Evolutionary conservation across 2,888 invertebrate genomes (phyloP), one percentile per base, ranked within the genome.

Genomic region (Pyralis farinalis): DNA sequence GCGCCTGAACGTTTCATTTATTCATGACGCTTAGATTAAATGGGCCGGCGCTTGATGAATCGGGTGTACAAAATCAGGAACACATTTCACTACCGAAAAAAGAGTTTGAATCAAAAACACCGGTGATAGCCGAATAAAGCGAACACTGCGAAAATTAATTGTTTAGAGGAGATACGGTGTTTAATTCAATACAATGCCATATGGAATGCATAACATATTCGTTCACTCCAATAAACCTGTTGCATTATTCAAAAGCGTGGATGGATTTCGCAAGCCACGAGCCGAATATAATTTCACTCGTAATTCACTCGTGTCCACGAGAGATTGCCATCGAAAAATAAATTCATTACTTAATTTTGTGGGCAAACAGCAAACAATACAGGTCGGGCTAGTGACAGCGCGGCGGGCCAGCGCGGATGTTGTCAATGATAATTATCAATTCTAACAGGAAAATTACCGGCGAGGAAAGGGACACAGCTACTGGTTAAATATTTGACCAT

Each of bases 241-340:
- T 85, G 76, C 78, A 84, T 86, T 79, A 84, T 85, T 83, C 82
- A 85, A 78, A 78, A 79, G 73, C 67, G 65, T 61, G 70, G 69
- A 76, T 77, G 75, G 73, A 75, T 75, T 76, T 76, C 66, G 73
- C 65, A 70, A 65, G 62, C 63, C 63, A 63, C 61, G 58, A 57
- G 56, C 62, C 63, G 64, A 74, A 73, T 82, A 80, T 71, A 79
- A 83, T 80, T 84, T 79, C 61, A 67, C 62, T 63, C 67, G 73
- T 78, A 78, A 81, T 77, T 76, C 71, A 72, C 63, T 63, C 64
- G 59, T 62, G 66, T 61, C 63, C 61, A 56, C 55, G 55, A 56
- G 69, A 67, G 59, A 66, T 67, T 61, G 59, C 58, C 58, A 64
- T 51, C 53, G 63, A 68, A 70, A 71, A 65, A 71, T 61, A 61